Conservation (phyloP, 2,113 vertebrate species). For the Gymnocephalus cernua region DNA sequence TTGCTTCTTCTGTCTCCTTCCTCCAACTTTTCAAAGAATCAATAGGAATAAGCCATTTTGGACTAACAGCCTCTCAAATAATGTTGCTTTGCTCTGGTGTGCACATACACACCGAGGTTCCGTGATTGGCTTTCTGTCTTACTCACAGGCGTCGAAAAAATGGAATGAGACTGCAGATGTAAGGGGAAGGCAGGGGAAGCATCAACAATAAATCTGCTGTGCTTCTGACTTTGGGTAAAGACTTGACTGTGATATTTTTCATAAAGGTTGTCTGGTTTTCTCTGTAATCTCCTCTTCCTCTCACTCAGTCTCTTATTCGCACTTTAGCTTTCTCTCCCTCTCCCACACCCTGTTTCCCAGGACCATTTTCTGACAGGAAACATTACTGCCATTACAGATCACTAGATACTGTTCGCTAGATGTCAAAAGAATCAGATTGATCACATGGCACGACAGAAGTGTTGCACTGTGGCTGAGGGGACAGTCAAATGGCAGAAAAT, state of each 20-base stretch:
- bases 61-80: slow-evolving; percentile 47
- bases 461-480: slow-evolving; percentile 71
- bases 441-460: slow-evolving; percentile 71
- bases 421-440: slow-evolving; percentile 82
- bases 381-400: slow-evolving; percentile 80
- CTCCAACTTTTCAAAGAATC: slow-evolving; percentile 51
- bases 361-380: slow-evolving; percentile 77
- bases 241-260: slow-evolving; percentile 61
- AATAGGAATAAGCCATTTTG: slow-evolving; percentile 59
- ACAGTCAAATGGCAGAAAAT: slow-evolving; percentile 82
- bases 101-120: slow-evolving; percentile 9
- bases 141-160: slow-evolving; percentile 29
- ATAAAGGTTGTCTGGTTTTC: slow-evolving; percentile 56
- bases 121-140: slow-evolving; percentile 58
- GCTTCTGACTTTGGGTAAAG: slow-evolving; percentile 50
- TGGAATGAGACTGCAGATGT: slow-evolving; percentile 29
- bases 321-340: slow-evolving; percentile 52
- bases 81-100: slow-evolving; percentile 41
- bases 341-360: slow-evolving; percentile 50
- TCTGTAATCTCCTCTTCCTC: slow-evolving; percentile 51
- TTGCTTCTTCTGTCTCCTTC: slow-evolving; percentile 24
- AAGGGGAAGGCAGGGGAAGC: slow-evolving; percentile 13
- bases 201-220: slow-evolving; percentile 45
- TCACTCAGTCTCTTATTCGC: slow-evolving; percentile 55
- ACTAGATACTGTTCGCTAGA: slow-evolving; percentile 69